Conservation (phyloP, 37 sponge, comb jelly and placozoan species). For the Halichondria panicea region DNA sequence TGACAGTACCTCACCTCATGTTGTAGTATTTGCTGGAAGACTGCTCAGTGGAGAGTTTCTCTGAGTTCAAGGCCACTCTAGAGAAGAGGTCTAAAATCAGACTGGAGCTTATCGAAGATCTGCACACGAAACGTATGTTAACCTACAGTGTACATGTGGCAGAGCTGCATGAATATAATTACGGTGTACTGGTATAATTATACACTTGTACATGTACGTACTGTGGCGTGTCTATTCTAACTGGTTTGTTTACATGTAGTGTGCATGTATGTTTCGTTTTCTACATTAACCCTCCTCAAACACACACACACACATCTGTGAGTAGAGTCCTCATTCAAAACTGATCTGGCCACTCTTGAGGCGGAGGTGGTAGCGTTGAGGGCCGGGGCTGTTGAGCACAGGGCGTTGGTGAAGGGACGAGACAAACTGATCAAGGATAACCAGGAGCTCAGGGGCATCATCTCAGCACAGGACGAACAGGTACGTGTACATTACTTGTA, state of each 20-base stretch:
- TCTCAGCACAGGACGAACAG: slow-evolving; percentile 45
- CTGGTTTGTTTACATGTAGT: not conserved
- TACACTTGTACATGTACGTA: no score
- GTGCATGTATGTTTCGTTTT: not conserved
- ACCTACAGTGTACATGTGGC: no score
- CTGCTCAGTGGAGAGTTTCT: slow-evolving; percentile 9
- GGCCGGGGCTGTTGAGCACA: slow-evolving; percentile 11
- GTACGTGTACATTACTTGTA: no score
- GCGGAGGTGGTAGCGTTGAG: slow-evolving; percentile 43
- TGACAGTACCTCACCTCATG: not conserved
- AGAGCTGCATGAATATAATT: no score
- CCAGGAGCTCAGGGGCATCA: slow-evolving; percentile 34
- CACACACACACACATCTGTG: no score
- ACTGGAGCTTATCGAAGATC: slow-evolving; percentile 43
- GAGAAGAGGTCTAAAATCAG: slow-evolving; percentile 45
- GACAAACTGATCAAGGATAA: slow-evolving; percentile 28
- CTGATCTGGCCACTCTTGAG: slow-evolving; percentile 32
- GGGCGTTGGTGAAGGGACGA: not conserved
- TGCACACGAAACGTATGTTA: slow-evolving; percentile 52
- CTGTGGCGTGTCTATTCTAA: no score
- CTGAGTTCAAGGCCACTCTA: slow-evolving; percentile 45
- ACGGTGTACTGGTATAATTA: no score
- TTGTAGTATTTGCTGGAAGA: slow-evolving; percentile 48
- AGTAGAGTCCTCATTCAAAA: slow-evolving; percentile 43
- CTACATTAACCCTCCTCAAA: not conserved